Evolutionary conservation across 2,797 vertebrate genomes (phyloP), one percentile per base, ranked within the genome.

Genomic region (Schizopygopsis pylzovi): DNA sequence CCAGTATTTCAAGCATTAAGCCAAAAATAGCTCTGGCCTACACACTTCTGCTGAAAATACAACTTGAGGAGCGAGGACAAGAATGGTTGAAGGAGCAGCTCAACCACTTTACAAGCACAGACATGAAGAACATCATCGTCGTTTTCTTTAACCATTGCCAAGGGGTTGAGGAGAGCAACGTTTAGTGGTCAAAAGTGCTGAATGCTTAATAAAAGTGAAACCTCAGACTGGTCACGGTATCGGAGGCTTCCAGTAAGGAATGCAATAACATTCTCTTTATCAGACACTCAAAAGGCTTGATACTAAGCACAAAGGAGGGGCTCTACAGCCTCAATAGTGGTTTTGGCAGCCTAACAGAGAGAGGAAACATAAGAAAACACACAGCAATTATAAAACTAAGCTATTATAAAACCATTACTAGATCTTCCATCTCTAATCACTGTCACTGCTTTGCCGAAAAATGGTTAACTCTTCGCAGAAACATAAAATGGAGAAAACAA

Each of bases 1-100:
- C 93, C 93, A 95, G 92, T 90, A 93, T 89, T 91, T 90, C 91
- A 92, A 92, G 92, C 89, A 94, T 94, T 94, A 92, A 93, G 91
- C 94, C 91, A 89, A 94, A 95, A 95, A 95, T 95, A 95, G 94
- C 90, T 92, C 90, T 91, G 90, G 94, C 94, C 94, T 94, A 94
- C 93, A 92, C 94, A 95, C 91, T 91, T 82, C 33, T 65, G 92
- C 92, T 91, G 91, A 94, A 91, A 93, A 93, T 90, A 92, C 92
- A 93, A 92, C 92, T 93, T 92, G 89, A 92, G 92, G 91, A 94
- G 89, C 89, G 84, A 86, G 68, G 43, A 91, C 90, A 89, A 76
- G 71, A 77, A 37, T 65, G 52, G 68, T 41, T 33, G 56, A 81
- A 87, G 63, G 28, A 77, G 79, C 67, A 79, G 83, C 61, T 83